Percentiles rank a stretch among this genome's conserved stretches.
Evolutionary conservation across 2,797 vertebrate species (phyloP).

Genomic region (Esox lucius): DNA sequence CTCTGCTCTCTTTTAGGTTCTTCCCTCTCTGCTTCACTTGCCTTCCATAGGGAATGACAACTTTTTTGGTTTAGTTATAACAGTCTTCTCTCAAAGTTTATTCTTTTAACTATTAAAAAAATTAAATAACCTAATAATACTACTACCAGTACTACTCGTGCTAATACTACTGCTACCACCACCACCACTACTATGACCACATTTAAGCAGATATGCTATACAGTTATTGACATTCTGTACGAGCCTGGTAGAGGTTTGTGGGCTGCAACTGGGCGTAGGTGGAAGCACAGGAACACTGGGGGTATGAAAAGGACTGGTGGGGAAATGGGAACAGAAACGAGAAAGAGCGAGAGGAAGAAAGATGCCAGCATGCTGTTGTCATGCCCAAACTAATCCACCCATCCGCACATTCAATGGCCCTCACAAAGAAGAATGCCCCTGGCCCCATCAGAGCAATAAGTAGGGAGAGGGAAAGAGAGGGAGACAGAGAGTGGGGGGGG

Average conservation of each 20-base stretch:
- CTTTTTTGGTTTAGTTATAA: too few relatives aligned
- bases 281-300: constrained; percentile 47
- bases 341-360: constrained; percentile 40
- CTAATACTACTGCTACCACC: too few relatives aligned
- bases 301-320: constrained; percentile 44
- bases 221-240: constrained; percentile 18
- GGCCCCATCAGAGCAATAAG: constrained; percentile 10
- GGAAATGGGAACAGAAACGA: constrained; percentile 29
- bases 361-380: constrained; percentile 66
- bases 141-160: too few relatives aligned
- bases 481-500: background rate
- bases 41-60: too few relatives aligned
- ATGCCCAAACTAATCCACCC: constrained; percentile 69
- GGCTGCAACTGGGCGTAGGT: constrained; percentile 18
- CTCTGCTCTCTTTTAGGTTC: too few relatives aligned
- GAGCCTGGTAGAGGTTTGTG: constrained; percentile 43
- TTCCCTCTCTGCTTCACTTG: too few relatives aligned
- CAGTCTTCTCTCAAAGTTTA: too few relatives aligned
- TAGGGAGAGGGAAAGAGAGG: constrained; percentile 10
- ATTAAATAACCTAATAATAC: too few relatives aligned
- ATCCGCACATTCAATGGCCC: constrained; percentile 44
- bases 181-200: too few relatives aligned
- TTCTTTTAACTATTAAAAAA: too few relatives aligned
- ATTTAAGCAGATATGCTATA: constrained; percentile 1
- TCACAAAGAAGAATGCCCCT: constrained; percentile 24